Conservation (phyloP, 2,113 vertebrate species). For the Vulpes vulpes region DNA sequence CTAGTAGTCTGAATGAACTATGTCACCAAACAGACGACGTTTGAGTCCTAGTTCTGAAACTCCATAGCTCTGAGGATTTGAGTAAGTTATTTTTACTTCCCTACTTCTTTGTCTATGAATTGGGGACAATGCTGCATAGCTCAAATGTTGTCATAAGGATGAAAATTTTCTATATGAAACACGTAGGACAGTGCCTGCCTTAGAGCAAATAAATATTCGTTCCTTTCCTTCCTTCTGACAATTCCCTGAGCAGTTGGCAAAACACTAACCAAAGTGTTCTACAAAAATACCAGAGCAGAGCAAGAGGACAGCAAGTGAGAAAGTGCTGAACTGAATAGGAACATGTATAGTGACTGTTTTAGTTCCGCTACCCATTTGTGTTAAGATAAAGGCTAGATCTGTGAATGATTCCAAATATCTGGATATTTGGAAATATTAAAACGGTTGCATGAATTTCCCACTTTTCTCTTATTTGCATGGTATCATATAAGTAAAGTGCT, state of each 20-base stretch:
- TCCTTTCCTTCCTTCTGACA: not conserved
- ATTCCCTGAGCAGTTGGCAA: not conserved
- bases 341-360: not conserved
- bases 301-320: not conserved
- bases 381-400: not conserved
- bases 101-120: not conserved
- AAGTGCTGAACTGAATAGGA: not conserved
- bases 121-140: not conserved
- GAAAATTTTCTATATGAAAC: not conserved
- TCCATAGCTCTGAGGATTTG: not conserved
- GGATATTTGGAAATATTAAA: not conserved
- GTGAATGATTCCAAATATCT: not conserved
- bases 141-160: not conserved
- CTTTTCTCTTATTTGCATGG: not conserved
- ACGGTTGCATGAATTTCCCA: not conserved
- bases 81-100: not conserved
- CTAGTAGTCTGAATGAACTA: not conserved
- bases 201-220: not conserved
- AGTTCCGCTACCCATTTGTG: not conserved
- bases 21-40: not conserved
- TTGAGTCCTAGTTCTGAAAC: not conserved
- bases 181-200: not conserved
- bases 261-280: not conserved
- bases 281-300: not conserved
- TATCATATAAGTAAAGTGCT: not conserved